phyloP scores from a whole-genome alignment of 1,140 invertebrate genomes.

The Aradophagus sp. region DNA sequence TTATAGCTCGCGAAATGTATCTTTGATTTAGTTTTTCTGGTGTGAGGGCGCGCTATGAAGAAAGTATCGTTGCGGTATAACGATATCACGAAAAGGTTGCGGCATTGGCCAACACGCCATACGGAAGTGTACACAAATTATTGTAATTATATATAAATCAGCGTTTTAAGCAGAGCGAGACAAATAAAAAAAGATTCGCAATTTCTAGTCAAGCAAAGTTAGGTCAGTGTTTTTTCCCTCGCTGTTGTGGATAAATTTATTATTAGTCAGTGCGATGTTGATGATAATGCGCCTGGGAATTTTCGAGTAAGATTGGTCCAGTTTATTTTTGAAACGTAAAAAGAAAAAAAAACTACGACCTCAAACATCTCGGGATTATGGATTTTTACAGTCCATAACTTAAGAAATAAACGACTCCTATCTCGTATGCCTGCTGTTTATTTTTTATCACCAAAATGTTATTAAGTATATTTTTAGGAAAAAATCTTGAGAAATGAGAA shows the following conservation, averaged over 20 bases:
- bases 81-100: constrained; percentile 33
- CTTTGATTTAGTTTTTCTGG: constrained; percentile 43
- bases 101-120: constrained; percentile 4
- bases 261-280: background rate
- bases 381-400: constrained; percentile 36
- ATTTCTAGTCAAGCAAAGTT: too few species aligned
- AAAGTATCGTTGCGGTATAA: constrained; percentile 31
- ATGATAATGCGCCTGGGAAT: constrained; percentile 6
- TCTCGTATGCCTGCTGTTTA: constrained; percentile 35
- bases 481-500: constrained; percentile 18
- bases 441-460: constrained; percentile 36
- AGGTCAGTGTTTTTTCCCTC: too few species aligned
- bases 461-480: constrained; percentile 33
- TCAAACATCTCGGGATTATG: constrained; percentile 23
- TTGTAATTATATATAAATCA: constrained; percentile 9
- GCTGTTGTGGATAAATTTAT: too few species aligned
- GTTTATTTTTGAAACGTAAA: constrained; percentile 15
- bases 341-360: constrained; percentile 7
- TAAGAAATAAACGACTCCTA: constrained; percentile 28
- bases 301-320: constrained; percentile 13
- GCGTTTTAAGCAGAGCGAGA: too few species aligned
- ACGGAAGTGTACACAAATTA: constrained; percentile 15
- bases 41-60: constrained; percentile 15
- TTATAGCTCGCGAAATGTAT: constrained; percentile 41
- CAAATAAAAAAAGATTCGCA: too few species aligned